Percentiles rank a stretch among this genome's conserved stretches.
These are phyloP conservation scores for Onthophagus sagittarius DNA, from an alignment of 2,888 invertebrate species.

Conservation along the genomic window DNA sequence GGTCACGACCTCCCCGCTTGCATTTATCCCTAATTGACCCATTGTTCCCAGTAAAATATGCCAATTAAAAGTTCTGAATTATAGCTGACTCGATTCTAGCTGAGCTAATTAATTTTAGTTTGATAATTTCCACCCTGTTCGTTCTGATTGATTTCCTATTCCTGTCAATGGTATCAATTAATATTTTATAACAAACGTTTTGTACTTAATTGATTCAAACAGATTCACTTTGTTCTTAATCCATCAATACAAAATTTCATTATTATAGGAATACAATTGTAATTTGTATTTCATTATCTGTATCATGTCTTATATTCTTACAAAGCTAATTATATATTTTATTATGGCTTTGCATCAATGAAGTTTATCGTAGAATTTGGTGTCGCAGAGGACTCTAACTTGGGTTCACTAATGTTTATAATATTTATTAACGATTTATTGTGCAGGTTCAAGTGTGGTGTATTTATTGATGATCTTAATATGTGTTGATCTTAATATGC, in stretches of 20 bases:
- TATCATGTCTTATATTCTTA: too few relatives aligned
- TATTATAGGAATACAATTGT: too few relatives aligned
- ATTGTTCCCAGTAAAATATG: conserved; percentile 13
- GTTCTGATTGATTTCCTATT: neutral
- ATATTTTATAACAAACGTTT: neutral
- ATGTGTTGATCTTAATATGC: too few relatives aligned
- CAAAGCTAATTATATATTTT: too few relatives aligned
- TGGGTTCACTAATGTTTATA: too few relatives aligned
- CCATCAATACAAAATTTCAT: neutral
- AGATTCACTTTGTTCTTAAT: neutral
- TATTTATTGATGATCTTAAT: too few relatives aligned
- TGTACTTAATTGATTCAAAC: neutral
- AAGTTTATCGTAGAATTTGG: too few relatives aligned
- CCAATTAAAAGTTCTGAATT: conserved; percentile 12
- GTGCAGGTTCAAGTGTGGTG: too few relatives aligned
- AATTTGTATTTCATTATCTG: too few relatives aligned
- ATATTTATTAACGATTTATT: too few relatives aligned
- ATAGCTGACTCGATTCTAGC: conserved; percentile 1
- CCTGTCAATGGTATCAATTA: neutral
- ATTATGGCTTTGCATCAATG: too few relatives aligned
- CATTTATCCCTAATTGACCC: conserved; percentile 13
- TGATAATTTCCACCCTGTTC: conserved; percentile 2
- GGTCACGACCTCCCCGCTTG: neutral
- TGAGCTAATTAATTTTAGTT: conserved; percentile 7
- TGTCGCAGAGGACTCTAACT: too few relatives aligned